These are phyloP conservation scores for Pithys albifrons DNA, from an alignment of 2,113 vertebrate genomes.

Conservation along the genomic window DNA sequence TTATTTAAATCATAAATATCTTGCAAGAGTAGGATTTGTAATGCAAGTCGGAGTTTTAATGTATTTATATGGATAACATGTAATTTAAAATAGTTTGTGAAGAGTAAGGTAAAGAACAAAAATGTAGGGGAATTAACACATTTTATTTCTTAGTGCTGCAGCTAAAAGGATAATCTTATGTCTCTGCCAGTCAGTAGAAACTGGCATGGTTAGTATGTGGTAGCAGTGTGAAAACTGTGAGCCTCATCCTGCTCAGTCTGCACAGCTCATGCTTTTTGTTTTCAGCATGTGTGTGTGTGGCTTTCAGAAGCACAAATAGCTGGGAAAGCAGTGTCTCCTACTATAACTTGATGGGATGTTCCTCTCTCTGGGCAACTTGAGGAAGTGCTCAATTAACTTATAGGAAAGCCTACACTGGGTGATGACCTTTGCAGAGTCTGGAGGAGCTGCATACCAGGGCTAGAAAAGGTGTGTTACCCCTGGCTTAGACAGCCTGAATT, in stretches of 20 bases:
- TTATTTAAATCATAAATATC: background rate
- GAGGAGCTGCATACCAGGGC: background rate
- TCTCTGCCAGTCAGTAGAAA: background rate
- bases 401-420: background rate
- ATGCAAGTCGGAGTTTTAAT: background rate
- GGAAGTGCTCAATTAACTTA: background rate
- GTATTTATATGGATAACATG: background rate
- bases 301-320: background rate
- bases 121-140: background rate
- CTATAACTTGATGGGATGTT: background rate
- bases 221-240: background rate
- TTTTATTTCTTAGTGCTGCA: background rate
- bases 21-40: background rate
- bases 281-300: background rate
- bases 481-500: background rate
- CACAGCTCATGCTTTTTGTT: background rate
- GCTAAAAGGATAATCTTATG: background rate
- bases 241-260: background rate
- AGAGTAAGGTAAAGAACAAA: background rate
- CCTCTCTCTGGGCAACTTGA: background rate
- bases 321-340: background rate
- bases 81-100: background rate
- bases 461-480: background rate
- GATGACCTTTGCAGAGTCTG: background rate
- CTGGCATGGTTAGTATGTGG: accelerated